Evolutionary conservation across 2,888 invertebrate species (phyloP).

Genomic region (Tribolium freemani): DNA sequence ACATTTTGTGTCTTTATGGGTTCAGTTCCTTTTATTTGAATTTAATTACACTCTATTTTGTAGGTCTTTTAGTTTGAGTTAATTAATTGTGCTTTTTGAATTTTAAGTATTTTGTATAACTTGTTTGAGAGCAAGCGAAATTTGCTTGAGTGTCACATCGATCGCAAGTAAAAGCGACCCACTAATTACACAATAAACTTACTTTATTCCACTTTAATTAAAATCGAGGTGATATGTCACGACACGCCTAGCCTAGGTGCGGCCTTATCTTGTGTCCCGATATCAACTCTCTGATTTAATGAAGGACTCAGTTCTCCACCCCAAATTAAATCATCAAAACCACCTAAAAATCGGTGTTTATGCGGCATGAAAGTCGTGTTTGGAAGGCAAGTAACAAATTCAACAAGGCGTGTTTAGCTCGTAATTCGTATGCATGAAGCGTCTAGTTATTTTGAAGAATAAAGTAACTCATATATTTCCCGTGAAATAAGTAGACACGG

Average conservation of each 20-base stretch:
- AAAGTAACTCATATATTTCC: conserved; percentile 53
- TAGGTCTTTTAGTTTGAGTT: no score
- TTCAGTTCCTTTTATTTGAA: no score
- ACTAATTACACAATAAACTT: conserved; percentile 53
- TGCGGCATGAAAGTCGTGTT: conserved; percentile 28
- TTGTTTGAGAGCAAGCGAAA: no score
- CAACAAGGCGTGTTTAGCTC: conserved; percentile 52
- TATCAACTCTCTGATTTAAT: conserved; percentile 36
- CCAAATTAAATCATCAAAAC: background rate
- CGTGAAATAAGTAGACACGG: conserved; percentile 55
- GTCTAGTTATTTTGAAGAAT: conserved; percentile 54
- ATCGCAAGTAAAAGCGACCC: conserved; percentile 47
- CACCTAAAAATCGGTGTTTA: background rate
- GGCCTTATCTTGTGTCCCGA: conserved; percentile 46
- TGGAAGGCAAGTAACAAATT: conserved; percentile 36
- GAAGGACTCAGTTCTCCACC: background rate
- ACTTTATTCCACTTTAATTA: conserved; percentile 54
- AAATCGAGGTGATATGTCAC: conserved; percentile 50
- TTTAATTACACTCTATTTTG: no score
- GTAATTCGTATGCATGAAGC: conserved; percentile 53
- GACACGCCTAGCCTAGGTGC: conserved; percentile 49
- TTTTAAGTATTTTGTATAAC: no score
- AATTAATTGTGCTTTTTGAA: no score
- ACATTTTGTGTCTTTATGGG: no score
- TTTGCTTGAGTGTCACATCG: conserved; percentile 43